Evolutionary conservation across 2,113 vertebrate genomes (phyloP).

Genomic region (Neotragus moschatus): DNA sequence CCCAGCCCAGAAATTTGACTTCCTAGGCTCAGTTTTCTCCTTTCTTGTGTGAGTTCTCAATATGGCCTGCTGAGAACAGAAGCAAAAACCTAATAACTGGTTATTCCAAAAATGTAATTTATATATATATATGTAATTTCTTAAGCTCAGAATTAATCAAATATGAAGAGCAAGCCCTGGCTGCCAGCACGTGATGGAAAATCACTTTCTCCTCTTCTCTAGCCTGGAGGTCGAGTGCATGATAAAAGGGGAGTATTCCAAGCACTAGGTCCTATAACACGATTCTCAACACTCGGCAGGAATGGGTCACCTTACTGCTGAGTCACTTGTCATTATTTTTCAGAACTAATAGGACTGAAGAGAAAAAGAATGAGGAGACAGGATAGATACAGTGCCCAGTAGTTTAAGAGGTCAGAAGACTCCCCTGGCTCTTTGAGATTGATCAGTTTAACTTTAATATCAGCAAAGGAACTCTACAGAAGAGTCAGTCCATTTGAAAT

Average conservation of each 20-base stretch:
- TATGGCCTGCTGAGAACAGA: neutral
- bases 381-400: neutral
- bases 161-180: neutral
- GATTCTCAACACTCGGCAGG: neutral
- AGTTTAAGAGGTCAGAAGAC: neutral
- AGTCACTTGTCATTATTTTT: slow-evolving; percentile 37
- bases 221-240: fast-evolving
- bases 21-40: neutral
- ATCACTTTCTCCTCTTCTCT: neutral
- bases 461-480: neutral
- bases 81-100: slow-evolving; percentile 5
- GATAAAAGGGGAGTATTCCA: neutral
- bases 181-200: neutral
- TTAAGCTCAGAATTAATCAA: neutral
- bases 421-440: neutral
- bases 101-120: neutral
- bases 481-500: neutral
- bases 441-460: neutral
- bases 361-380: neutral
- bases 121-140: neutral
- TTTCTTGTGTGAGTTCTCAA: neutral
- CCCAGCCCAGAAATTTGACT: neutral
- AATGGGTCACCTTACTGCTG: neutral
- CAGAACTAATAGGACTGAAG: neutral
- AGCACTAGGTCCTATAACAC: neutral